These are phyloP conservation scores for Macrosoma leucophasiata DNA, from an alignment of 2,888 invertebrate genomes.

Conservation along the genomic window DNA sequence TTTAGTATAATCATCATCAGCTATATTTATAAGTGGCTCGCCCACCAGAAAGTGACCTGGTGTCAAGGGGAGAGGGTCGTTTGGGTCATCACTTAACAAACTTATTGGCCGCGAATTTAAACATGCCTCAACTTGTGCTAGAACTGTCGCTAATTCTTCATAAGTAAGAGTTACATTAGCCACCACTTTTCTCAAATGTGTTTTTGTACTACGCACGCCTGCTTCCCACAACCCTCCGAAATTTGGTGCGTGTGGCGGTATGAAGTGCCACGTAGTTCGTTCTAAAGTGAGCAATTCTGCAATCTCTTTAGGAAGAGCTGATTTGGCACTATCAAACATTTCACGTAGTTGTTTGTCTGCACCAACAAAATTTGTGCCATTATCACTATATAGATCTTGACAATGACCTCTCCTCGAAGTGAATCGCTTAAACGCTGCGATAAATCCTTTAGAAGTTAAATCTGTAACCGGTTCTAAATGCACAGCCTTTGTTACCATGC, in stretches of 20 bases:
- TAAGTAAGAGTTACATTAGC: too few species aligned
- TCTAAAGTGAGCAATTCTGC: constrained; percentile 7
- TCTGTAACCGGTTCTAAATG: constrained; percentile 25
- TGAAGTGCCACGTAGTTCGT: constrained; percentile 17
- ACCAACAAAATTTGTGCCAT: constrained; percentile 26
- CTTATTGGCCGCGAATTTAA: constrained; percentile 23
- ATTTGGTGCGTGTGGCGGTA: constrained; percentile 20
- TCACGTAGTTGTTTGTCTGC: constrained; percentile 14
- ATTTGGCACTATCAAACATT: constrained; percentile 13
- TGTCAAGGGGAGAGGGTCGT: constrained; percentile 23
- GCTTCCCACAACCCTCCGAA: constrained; percentile 23
- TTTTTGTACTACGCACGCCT: constrained; percentile 12
- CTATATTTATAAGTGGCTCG: constrained; percentile 20
- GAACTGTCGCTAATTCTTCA: constrained; percentile 21
- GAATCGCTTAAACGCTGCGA: constrained; percentile 22
- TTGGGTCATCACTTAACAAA: constrained; percentile 15
- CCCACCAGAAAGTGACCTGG: constrained; percentile 26
- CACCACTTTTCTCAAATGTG: constrained; percentile 10
- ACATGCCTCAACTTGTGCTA: constrained; percentile 23
- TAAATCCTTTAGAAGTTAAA: constrained; percentile 27
- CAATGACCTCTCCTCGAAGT: constrained; percentile 15
- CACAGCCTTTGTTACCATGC: constrained; percentile 23
- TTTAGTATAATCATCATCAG: constrained; percentile 13
- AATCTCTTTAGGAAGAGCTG: constrained; percentile 12
- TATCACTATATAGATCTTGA: constrained; percentile 19